Evolutionary conservation across 2,797 vertebrate genomes (phyloP).

Genomic region (Alosa sapidissima): DNA sequence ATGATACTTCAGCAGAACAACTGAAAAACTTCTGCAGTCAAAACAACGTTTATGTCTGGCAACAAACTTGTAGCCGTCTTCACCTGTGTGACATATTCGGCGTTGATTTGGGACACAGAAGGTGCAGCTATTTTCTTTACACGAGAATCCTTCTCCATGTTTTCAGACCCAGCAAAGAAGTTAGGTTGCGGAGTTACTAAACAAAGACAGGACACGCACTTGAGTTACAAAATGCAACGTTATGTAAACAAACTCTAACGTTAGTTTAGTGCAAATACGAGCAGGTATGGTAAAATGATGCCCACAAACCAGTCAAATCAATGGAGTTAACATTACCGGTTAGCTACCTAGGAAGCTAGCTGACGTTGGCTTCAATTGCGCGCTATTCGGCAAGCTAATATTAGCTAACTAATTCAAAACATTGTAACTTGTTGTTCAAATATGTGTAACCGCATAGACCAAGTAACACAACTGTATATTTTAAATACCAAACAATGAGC

Average conservation of each 20-base stretch:
- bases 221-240: neutral
- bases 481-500: neutral
- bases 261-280: neutral
- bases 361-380: neutral
- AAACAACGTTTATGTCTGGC: neutral
- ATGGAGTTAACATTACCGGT: neutral
- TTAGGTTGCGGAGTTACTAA: neutral
- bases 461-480: neutral
- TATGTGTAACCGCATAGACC: neutral
- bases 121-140: conserved; percentile 89
- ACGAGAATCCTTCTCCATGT: conserved; percentile 71
- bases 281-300: neutral
- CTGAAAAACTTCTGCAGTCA: neutral
- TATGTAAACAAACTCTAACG: neutral
- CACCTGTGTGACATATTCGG: conserved; percentile 97
- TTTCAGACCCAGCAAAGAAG: neutral
- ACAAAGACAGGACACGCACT: neutral
- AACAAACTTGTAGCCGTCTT: neutral
- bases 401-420: neutral
- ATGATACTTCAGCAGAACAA: neutral
- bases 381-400: neutral
- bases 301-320: neutral
- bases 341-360: neutral
- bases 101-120: conserved; percentile 96
- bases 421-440: neutral